phyloP scores from a whole-genome alignment of 2,113 vertebrate species.

The Hassar affinis region DNA sequence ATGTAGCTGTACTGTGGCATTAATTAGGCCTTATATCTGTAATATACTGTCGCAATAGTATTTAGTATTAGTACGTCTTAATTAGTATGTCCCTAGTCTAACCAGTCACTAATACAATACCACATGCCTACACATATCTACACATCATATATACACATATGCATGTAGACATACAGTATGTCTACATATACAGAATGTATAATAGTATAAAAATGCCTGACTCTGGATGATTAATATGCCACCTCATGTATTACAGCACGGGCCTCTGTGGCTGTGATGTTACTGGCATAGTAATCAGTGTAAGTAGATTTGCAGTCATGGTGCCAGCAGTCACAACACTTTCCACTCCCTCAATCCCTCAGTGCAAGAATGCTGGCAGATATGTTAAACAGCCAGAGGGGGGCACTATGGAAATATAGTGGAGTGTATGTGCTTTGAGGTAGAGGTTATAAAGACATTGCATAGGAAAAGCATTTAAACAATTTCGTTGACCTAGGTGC shows the following conservation, averaged over 20 bases:
- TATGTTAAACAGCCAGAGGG: constrained; percentile 34
- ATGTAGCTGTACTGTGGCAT: neutral
- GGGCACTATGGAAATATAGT: constrained; percentile 32
- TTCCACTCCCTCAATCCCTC: neutral
- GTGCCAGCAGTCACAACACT: constrained; percentile 25
- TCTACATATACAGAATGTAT: neutral
- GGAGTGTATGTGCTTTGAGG: neutral
- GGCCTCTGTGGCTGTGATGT: neutral
- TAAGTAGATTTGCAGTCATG: constrained; percentile 31
- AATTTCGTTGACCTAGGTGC: neutral
- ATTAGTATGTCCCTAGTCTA: neutral
- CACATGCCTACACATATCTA: neutral
- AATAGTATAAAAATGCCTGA: neutral
- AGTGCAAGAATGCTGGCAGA: neutral
- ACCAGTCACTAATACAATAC: neutral
- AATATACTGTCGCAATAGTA: neutral
- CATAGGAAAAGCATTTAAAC: neutral
- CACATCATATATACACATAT: no score
- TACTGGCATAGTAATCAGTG: constrained; percentile 37
- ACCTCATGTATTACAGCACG: neutral
- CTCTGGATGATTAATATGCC: neutral
- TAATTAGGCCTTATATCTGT: neutral
- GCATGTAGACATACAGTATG: no score
- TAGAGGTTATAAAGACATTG: neutral
- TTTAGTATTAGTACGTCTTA: no score